Evolutionary conservation across 2,797 vertebrate species (phyloP).

Genomic region (Diplodus puntazzo): DNA sequence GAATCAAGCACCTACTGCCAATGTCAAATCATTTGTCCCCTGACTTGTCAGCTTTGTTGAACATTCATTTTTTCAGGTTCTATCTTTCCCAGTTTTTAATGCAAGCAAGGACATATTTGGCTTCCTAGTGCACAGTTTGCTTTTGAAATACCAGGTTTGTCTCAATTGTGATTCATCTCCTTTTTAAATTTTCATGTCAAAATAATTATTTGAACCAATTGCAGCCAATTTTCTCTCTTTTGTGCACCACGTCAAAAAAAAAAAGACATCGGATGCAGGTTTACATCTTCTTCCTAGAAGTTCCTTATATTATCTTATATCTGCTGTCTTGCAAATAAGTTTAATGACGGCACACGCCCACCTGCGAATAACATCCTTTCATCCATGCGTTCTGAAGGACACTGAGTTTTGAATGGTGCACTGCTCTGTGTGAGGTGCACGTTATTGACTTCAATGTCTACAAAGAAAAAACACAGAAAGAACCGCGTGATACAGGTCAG

Average conservation of each 20-base stretch:
- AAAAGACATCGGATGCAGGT: background rate
- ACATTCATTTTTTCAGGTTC: constrained; percentile 30
- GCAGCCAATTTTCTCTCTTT: constrained; percentile 56
- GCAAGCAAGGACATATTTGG: constrained; percentile 26
- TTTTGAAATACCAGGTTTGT: constrained; percentile 66
- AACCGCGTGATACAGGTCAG: constrained; percentile 24
- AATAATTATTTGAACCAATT: constrained; percentile 44
- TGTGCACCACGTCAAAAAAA: constrained; percentile 23
- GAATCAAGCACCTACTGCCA: constrained; percentile 3
- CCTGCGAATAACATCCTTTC: background rate
- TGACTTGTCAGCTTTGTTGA: constrained; percentile 35
- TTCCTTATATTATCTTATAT: background rate
- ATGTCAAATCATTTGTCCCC: constrained; percentile 8
- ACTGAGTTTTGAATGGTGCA: background rate
- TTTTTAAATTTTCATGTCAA: constrained; percentile 33
- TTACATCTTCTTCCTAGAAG: background rate
- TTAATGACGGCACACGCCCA: constrained; percentile 14
- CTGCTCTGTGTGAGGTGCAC: constrained; percentile 1
- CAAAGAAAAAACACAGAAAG: constrained; percentile 11
- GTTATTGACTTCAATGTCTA: constrained; percentile 6
- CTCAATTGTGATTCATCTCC: constrained; percentile 25
- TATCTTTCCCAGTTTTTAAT: constrained; percentile 28
- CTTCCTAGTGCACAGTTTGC: constrained; percentile 39
- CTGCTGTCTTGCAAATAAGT: constrained; percentile 6
- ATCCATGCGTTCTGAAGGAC: constrained; percentile 22